Evolutionary conservation across 2,888 invertebrate species (phyloP), one percentile per base, ranked within the genome.

Genomic region (Marronus borbonicus): DNA sequence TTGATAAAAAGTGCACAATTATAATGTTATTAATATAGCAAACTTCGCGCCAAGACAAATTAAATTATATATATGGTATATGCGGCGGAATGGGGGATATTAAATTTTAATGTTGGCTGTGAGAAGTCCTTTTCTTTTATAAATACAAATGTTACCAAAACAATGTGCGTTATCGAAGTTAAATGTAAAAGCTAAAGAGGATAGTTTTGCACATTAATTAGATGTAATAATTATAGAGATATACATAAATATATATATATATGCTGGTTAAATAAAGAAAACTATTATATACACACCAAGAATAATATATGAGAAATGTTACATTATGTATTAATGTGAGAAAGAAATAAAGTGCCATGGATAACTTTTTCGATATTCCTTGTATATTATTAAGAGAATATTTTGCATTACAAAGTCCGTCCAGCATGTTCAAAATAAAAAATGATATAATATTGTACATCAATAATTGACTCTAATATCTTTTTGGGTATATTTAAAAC

Each of bases 361-460:
- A 12, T n/a, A 17, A 55, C 52, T 55, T 55, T 55, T 55, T 55
- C 4, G 17, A 55, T 14, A 55, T 55, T 55, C n/a, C 52, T 55
- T 55, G 52, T 55, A 55, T 55, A 55, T 55, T 17, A 3, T 36
- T 65, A 31, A 31, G 14, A 65, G 2, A 8, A 5, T 39, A 65
- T 39, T 65, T 10, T 65, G 36, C 17, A 65, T 17, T 7, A 65
- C 2, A 39, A n/a, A 65, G n/a, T 65, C 65, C 65, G 65, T 65
- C 65, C 65, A 65, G 65, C 65, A 65, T 65, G 10, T 36, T 39
- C 17, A 64, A 65, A 64, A 64, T 64, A 31, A n/a, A 39, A 14
- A 7, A 65, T 31, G 5, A 39, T 8, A 65, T 8, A 65, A 64
- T 64, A 65, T n/a, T 55, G 14, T 50, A 50, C 50, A 17, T 7